phyloP scores from a whole-genome alignment of 2,888 invertebrate genomes.

The Pseudeuparius sepicola region DNA sequence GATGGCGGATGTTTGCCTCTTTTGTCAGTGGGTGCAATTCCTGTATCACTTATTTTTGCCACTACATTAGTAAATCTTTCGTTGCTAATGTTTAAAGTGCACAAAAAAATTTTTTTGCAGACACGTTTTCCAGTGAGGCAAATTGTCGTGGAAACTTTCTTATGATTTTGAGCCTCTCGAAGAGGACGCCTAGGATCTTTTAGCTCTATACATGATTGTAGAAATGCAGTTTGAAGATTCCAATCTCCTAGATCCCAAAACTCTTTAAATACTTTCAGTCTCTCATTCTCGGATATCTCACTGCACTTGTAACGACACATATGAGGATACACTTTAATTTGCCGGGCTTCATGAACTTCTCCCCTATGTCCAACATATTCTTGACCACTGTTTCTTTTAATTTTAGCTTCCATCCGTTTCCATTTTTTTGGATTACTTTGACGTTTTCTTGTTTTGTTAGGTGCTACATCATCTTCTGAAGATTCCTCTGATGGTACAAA shows the following conservation, averaged over 20 bases:
- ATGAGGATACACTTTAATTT: no score
- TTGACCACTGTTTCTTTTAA: no score
- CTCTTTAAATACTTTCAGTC: no score
- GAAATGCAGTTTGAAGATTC: slow-evolving; percentile 6
- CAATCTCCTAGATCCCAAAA: background rate
- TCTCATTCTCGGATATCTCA: no score
- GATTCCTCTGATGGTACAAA: no score
- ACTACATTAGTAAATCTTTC: slow-evolving; percentile 7
- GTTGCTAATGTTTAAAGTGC: slow-evolving; percentile 8
- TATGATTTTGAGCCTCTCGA: slow-evolving; percentile 1
- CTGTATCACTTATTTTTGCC: background rate
- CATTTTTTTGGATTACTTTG: no score
- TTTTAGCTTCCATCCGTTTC: no score
- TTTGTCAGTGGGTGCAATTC: slow-evolving; percentile 6
- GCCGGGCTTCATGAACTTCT: no score
- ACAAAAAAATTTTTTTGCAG: slow-evolving; percentile 9
- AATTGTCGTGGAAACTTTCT: slow-evolving; percentile 4
- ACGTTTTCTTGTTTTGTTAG: no score
- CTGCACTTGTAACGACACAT: no score
- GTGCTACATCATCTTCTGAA: no score
- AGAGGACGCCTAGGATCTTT: slow-evolving; percentile 3
- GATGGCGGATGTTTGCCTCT: slow-evolving; percentile 10
- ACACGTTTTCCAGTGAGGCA: slow-evolving; percentile 4
- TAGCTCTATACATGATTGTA: slow-evolving; percentile 3
- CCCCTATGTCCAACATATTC: no score